Base-by-base conservation (phyloP, 2,888 invertebrate genomes). In the Spodoptera littoralis region DNA sequence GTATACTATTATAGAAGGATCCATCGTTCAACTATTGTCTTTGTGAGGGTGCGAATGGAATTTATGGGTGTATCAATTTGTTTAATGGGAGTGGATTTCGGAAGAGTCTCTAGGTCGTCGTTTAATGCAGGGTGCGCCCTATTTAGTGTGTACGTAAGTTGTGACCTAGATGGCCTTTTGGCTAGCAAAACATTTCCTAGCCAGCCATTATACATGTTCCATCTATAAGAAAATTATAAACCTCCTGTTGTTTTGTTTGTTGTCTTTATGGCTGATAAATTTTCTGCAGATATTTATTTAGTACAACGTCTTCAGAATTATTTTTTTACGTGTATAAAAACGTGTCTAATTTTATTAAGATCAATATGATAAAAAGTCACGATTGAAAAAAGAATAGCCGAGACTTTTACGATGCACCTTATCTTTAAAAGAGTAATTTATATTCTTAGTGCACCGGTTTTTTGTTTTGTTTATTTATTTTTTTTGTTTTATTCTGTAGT, bases 1-100 rank as follows among this genome's bases (percentile, higher is more conserved):
- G 79, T 81, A 73, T 81, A 79, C 83, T 78, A 84, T 85, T 80
- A 84, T 64, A 65, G 76, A 65, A 79, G 85, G 71, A 76, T 77
- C 73, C 77, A 76, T 79, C 79, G 48, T 47, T 74, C 74, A 74
- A 65, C 76, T 71, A 78, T 80, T 81, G 77, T 82, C 72, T 83
- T 74, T 79, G 73, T 63, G 70, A 76, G 81, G 77, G 73, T 73
- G 77, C 70, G 62, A 79, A 80, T 81, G 62, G 61, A 64, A 56
- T 76, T 75, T 71, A 78, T 70, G 71, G 67, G 65, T 65, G 69
- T 76, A 75, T 70, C 77, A 80, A 83, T 85, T 84, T 78, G 68
- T 71, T 79, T 81, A 79, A 81, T 82, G 69, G 73, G 53, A 54
- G 54, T 64, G 48, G 57, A 70, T 72, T 75, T 62, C 46, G 54